Percentiles rank a stretch among this genome's conserved stretches.
Conservation (phyloP, 2,888 invertebrate genomes). For the Drosophila villosipedis region DNA sequence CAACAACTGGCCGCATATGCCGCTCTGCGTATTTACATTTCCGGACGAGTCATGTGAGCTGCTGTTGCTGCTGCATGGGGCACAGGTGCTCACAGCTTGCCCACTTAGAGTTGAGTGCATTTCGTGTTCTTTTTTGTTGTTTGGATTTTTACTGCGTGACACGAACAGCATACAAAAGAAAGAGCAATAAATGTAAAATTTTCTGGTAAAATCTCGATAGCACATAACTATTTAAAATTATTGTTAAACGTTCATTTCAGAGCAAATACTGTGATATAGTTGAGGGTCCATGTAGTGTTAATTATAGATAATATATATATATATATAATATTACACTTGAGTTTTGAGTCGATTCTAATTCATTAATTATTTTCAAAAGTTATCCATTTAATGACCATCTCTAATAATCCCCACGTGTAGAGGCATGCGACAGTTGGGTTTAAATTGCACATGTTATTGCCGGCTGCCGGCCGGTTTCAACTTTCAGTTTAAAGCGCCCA, state of each 20-base stretch:
- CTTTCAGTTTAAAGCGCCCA: slow-evolving; percentile 48
- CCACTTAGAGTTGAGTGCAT: slow-evolving; percentile 12
- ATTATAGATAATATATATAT: not conserved
- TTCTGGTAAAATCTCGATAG: not conserved
- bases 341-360: not conserved
- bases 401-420: not conserved
- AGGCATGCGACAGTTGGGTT: slow-evolving; percentile 6
- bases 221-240: not conserved
- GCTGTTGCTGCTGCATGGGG: slow-evolving; percentile 15
- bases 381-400: not conserved
- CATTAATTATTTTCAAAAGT: not conserved
- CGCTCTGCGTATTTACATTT: slow-evolving; percentile 55
- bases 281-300: not conserved
- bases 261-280: not conserved
- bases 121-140: not conserved
- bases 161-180: slow-evolving; percentile 9
- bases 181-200: not conserved
- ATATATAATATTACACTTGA: not conserved
- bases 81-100: slow-evolving; percentile 38
- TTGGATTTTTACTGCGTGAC: slow-evolving; percentile 16
- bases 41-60: slow-evolving; percentile 57
- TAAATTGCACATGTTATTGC: slow-evolving; percentile 46
- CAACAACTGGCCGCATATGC: slow-evolving; percentile 29
- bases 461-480: slow-evolving; percentile 9
- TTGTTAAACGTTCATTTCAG: not conserved